A percentile compares a stretch with the other conserved stretches of the same genome.
These are phyloP conservation scores for Orius laevigatus DNA, from an alignment of 1,140 invertebrate species.

Conservation along the genomic window DNA sequence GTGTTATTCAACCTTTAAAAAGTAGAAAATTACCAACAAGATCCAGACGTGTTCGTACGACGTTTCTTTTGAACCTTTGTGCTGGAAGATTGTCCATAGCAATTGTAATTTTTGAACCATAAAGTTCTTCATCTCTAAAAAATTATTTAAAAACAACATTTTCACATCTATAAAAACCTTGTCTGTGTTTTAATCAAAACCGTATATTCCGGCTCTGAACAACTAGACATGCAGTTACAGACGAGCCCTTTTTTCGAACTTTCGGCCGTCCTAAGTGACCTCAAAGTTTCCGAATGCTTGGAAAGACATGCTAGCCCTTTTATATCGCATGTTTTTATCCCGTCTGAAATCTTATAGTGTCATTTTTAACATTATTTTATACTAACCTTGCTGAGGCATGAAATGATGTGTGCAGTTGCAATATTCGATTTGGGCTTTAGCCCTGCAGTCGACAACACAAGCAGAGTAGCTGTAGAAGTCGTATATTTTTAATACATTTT, in stretches of 20 bases:
- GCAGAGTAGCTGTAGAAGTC: slow-evolving; percentile 46
- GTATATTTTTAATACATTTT: slow-evolving; percentile 42
- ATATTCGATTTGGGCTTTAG: slow-evolving; percentile 36
- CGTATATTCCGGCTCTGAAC: slow-evolving; percentile 36
- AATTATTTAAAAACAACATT: neutral
- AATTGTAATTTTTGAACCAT: slow-evolving; percentile 31
- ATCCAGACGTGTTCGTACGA: slow-evolving; percentile 40
- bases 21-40: slow-evolving; percentile 35
- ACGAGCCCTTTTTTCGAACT: slow-evolving; percentile 28
- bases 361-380: too few species aligned
- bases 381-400: slow-evolving; percentile 37
- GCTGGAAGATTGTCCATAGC: slow-evolving; percentile 36
- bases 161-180: neutral
- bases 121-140: neutral
- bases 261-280: slow-evolving; percentile 13
- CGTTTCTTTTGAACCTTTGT: slow-evolving; percentile 40
- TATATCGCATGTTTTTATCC: slow-evolving; percentile 14
- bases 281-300: slow-evolving; percentile 24
- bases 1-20: neutral
- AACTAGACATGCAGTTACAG: slow-evolving; percentile 43
- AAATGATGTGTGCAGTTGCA: slow-evolving; percentile 51
- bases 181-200: slow-evolving; percentile 9
- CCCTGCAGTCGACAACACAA: slow-evolving; percentile 48
- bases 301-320: slow-evolving; percentile 14
- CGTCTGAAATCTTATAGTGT: slow-evolving; percentile 12